A percentile compares a stretch with the other conserved stretches of the same genome.
Evolutionary conservation across 2,888 invertebrate genomes (phyloP).

Genomic region (Cylloceria caligata): DNA sequence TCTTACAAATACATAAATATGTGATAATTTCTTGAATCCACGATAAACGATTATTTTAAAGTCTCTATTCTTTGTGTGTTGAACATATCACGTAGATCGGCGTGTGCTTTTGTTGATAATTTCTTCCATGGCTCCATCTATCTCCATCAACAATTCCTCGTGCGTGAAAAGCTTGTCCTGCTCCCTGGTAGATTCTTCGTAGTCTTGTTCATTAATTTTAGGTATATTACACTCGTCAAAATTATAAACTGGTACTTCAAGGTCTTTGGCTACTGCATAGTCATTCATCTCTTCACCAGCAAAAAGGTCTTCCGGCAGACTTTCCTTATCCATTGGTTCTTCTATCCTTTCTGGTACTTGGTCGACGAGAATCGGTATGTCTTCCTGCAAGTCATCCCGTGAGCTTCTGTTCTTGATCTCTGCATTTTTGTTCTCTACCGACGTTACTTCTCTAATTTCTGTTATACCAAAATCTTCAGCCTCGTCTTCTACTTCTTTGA

Average conservation of each 20-base stretch:
- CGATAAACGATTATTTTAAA: background rate
- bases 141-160: constrained; percentile 66
- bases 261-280: background rate
- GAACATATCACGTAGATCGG: constrained; percentile 5
- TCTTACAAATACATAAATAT: constrained; percentile 3
- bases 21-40: background rate
- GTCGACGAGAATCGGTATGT: background rate
- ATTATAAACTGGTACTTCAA: background rate
- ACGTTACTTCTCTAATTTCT: no score
- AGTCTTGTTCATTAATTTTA: background rate
- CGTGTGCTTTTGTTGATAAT: constrained; percentile 56
- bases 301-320: background rate
- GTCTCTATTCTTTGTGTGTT: background rate
- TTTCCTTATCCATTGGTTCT: background rate
- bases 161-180: constrained; percentile 55
- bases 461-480: background rate
- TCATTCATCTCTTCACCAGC: background rate
- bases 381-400: no score
- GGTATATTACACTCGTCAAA: background rate
- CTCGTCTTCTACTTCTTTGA: background rate
- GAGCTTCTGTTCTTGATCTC: no score
- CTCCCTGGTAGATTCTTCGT: background rate
- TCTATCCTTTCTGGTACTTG: background rate
- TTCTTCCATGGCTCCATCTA: constrained; percentile 66
- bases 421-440: background rate